These are phyloP conservation scores for Montipora foliosa DNA, from an alignment of 64 coral and sea anemone genomes.

Conservation along the genomic window DNA sequence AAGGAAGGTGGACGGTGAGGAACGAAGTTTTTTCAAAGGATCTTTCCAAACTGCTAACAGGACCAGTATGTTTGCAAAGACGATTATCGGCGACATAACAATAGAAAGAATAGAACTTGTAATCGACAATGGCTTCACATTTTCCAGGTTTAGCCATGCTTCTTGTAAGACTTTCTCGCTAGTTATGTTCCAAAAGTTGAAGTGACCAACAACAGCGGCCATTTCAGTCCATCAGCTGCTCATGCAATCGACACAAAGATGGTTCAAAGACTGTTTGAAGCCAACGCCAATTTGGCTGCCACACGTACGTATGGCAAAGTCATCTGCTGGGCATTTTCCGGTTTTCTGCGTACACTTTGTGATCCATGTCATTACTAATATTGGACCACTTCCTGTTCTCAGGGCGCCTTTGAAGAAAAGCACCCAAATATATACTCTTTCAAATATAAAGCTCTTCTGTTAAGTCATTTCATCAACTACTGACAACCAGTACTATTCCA, in stretches of 20 bases:
- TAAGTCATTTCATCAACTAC: too few relatives aligned
- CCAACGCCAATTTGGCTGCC: too few relatives aligned
- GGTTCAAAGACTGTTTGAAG: neutral
- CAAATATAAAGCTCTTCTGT: too few relatives aligned
- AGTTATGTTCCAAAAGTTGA: slow-evolving; percentile 14
- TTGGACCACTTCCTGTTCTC: too few relatives aligned
- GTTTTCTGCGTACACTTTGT: too few relatives aligned
- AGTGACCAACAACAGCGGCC: neutral
- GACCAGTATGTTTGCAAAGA: slow-evolving; percentile 37
- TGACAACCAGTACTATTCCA: too few relatives aligned
- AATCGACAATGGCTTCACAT: neutral
- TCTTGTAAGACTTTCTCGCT: neutral
- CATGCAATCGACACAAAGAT: neutral
- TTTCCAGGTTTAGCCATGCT: neutral
- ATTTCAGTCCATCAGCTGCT: neutral
- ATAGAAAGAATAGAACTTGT: neutral
- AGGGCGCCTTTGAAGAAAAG: too few relatives aligned
- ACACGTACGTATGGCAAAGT: too few relatives aligned
- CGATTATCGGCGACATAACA: slow-evolving; percentile 4
- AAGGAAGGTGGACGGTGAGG: slow-evolving; percentile 44
- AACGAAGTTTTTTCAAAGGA: slow-evolving; percentile 51
- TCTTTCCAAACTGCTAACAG: slow-evolving; percentile 65
- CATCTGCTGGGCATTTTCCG: too few relatives aligned
- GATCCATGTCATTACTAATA: too few relatives aligned
- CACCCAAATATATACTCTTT: too few relatives aligned